Evolutionary conservation across 92 coral and sea anemone genomes (phyloP), one percentile per base, ranked within the genome.

Genomic region (Virgularia gustaviana): DNA sequence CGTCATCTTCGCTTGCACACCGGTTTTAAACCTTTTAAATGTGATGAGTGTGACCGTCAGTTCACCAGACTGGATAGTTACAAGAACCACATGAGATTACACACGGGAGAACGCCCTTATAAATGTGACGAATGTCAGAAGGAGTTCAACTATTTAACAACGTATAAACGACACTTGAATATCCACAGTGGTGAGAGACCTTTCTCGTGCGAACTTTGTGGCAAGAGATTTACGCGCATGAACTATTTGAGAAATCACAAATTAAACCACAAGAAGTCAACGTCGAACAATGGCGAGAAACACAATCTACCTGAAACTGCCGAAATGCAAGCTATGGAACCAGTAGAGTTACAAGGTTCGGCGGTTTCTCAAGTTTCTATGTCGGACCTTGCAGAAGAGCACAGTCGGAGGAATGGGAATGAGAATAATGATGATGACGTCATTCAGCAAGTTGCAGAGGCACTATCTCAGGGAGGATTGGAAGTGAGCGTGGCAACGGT

Each of bases 121-220:
- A 92, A 92, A 67, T 92, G 98, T 60, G 94, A 92, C 4, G 88
- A 95, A 5, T 92, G 98, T 51, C 83, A 70, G 35, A 92, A 92
- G 35, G 96, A 92, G 76, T 92, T 92, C 76, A 92, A 92, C 79
- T 92, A 92, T 63, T 90, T 92, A 39, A 92, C 98, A 8, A 92
- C 98, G 3, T 92, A 92, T 86, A 92, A 92, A 76, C 88, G 98
- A 11, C 98, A 92, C 70, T 90, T 89, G 55, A 92, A 92, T 81
- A 92, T 92, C 32, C 98, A 92, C 82, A 89, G 86, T 61, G 98
- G 98, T 8, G 96, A 89, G 49, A 89, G 90, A 74, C 98, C 98
- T 2, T 92, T 83, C 54, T 81, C 96, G 41, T 92, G 98, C 47
- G 85, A 87, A 18, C 88, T 80, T 55, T 92, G 98, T 49, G 96